phyloP scores from a whole-genome alignment of 2,113 vertebrate species.

The Daphoenositta chrysoptera region DNA sequence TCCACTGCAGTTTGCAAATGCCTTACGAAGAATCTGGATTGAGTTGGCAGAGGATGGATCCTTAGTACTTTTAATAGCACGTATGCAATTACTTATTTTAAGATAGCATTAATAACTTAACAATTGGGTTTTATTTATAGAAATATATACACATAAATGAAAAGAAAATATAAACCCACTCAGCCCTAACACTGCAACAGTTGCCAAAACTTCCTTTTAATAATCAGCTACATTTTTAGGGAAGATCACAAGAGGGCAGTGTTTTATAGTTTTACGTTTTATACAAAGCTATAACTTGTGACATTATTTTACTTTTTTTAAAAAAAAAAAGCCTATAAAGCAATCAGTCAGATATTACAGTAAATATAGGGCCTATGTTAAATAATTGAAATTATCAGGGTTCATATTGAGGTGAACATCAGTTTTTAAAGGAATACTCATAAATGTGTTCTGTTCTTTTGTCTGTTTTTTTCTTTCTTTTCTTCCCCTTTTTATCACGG shows the following conservation, averaged over 20 bases:
- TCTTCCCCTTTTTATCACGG: background rate
- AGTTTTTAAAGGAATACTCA: background rate
- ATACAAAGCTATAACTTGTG: background rate
- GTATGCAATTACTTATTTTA: background rate
- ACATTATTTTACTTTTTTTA: background rate
- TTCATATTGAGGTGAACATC: background rate
- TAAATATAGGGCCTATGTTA: background rate
- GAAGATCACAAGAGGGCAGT: conserved; percentile 37
- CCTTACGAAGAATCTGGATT: background rate
- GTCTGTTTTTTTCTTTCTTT: too few species aligned
- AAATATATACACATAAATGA: background rate
- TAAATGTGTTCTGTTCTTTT: background rate
- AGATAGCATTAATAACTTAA: background rate
- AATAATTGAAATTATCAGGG: background rate
- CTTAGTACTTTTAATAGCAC: background rate
- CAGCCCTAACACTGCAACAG: background rate
- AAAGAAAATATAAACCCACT: background rate
- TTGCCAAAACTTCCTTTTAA: background rate
- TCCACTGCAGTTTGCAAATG: background rate
- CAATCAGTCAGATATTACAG: background rate
- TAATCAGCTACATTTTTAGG: background rate
- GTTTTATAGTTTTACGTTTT: background rate
- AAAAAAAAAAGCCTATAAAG: background rate
- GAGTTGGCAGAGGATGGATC: background rate
- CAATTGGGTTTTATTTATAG: background rate